phyloP scores from a whole-genome alignment of 2,113 vertebrate species.

The Elephas maximus region DNA sequence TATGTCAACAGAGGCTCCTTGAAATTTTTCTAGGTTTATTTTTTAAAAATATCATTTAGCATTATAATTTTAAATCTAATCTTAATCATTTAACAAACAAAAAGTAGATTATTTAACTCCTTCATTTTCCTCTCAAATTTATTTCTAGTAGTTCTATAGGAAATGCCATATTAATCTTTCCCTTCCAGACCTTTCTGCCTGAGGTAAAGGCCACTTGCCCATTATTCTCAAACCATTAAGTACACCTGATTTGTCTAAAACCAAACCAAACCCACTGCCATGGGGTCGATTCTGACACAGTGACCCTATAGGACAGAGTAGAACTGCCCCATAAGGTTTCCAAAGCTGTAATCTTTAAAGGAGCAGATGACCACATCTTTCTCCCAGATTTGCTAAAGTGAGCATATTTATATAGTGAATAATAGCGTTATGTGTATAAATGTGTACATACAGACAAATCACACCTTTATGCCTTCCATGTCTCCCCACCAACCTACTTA shows the following conservation, averaged over 20 bases:
- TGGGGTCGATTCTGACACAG: too few species aligned
- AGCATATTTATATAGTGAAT: background rate
- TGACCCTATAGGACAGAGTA: too few species aligned
- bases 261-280: too few species aligned
- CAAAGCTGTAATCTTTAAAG: too few species aligned
- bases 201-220: background rate
- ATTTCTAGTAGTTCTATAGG: background rate
- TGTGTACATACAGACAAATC: background rate
- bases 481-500: too few species aligned
- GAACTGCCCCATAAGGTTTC: too few species aligned
- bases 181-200: background rate
- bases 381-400: background rate
- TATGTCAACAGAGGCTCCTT: constrained; percentile 57
- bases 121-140: background rate
- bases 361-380: too few species aligned
- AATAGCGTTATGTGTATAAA: background rate
- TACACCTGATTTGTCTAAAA: background rate
- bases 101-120: background rate
- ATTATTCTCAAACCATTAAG: constrained; percentile 10
- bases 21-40: constrained; percentile 56
- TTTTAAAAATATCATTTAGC: background rate
- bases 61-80: constrained; percentile 45
- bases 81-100: constrained; percentile 47
- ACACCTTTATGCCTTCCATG: background rate
- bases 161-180: background rate